Evolutionary conservation across 2,797 vertebrate species (phyloP), one percentile per base, ranked within the genome.

Genomic region (Gymnothorax javanicus): DNA sequence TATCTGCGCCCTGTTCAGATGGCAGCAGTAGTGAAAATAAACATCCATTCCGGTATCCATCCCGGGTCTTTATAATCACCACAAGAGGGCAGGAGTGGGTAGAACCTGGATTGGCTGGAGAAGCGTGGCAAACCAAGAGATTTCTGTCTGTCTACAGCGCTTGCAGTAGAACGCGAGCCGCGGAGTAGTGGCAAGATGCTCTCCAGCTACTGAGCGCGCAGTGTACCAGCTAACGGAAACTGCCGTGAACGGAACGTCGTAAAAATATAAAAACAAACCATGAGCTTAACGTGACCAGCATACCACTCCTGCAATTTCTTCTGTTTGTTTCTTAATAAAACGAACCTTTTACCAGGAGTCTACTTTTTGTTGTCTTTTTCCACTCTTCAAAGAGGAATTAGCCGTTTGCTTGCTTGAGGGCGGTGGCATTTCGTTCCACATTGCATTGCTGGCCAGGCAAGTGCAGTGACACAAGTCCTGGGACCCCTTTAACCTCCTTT

Each of bases 371-470:
- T 58, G 56, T 83, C 52, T 83, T 33, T 58, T 57, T 83, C n/a
- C 84, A 75, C 81, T 86, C 86, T 84, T 87, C 87, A 88, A 62
- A 88, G 89, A 64, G 77, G 86, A 87, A 81, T 83, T 58, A 71
- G 84, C 79, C 79, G 79, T 86, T 81, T 86, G 89, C 91, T 91
- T 92, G 91, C 93, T 91, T 92, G 94, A 95, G 95, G 94, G 95
- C 94, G 94, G 94, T 92, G 94, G 94, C 94, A 92, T 93, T 87
- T 93, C 92, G 93, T 89, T 91, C 92, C 93, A 91, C 93, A 92
- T 90, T 86, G 88, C 93, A 91, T 77, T 90, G 84, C 89, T 87
- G 90, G 87, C 87, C 89, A 89, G 90, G 73, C 25, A 73, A 64
- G 56, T 85, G 86, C 79, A 69, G 58, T 85, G 83, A 79, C 87